These are phyloP conservation scores for Spatula clypeata DNA, from an alignment of 2,797 vertebrate genomes.

Conservation along the genomic window DNA sequence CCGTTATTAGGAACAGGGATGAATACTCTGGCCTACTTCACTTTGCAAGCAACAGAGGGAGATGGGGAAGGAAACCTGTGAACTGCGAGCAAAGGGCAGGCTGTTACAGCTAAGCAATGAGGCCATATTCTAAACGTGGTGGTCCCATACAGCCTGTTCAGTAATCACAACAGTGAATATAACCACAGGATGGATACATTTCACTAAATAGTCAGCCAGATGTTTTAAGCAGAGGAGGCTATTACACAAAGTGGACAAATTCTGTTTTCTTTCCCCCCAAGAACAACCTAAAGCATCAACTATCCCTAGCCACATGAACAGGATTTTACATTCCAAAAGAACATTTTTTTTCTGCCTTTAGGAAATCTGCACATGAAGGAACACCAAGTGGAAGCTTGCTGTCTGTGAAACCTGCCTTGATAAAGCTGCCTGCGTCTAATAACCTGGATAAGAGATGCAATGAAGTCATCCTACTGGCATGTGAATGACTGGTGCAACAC, in stretches of 20 bases:
- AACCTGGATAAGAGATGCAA: neutral
- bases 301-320: neutral
- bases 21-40: neutral
- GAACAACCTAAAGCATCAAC: neutral
- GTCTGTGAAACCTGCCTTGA: slow-evolving; percentile 26
- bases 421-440: slow-evolving; percentile 6
- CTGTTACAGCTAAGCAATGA: neutral
- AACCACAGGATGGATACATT: neutral
- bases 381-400: neutral
- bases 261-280: neutral
- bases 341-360: neutral
- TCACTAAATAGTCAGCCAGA: fast-evolving
- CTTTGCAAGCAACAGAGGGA: neutral
- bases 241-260: fast-evolving
- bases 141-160: neutral
- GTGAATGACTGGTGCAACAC: slow-evolving; percentile 1
- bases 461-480: slow-evolving; percentile 4
- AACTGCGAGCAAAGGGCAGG: neutral
- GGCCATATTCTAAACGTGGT: fast-evolving
- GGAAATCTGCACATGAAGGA: slow-evolving; percentile 12
- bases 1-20: fast-evolving
- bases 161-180: fast-evolving
- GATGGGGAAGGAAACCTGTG: neutral
- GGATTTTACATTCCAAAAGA: neutral
- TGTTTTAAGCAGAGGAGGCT: fast-evolving